Evolutionary conservation across 2,113 vertebrate species (phyloP).

Genomic region (Monarcha castaneiventris): DNA sequence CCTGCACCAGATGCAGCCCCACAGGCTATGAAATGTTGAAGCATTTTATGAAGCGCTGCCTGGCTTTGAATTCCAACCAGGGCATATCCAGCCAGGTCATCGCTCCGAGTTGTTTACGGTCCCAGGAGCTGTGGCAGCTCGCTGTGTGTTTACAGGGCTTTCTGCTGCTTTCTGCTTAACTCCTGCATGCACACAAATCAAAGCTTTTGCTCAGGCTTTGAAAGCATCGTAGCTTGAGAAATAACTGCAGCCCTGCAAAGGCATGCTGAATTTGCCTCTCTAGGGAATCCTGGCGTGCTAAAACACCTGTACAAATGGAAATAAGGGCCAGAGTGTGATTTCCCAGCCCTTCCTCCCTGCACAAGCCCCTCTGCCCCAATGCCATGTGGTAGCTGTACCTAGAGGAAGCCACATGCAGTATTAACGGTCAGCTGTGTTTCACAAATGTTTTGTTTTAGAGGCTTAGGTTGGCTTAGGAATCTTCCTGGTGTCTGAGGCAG

Average conservation of each 20-base stretch:
- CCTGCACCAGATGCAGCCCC: slow-evolving; percentile 54
- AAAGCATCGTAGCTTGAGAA: not conserved
- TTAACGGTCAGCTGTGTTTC: not conserved
- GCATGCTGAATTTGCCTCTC: not conserved
- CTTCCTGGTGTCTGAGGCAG: not conserved
- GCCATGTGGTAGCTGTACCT: fast-evolving
- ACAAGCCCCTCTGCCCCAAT: not conserved
- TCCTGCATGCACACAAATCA: not conserved
- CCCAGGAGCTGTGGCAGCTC: slow-evolving; percentile 12
- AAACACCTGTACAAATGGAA: not conserved
- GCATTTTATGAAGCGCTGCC: not conserved
- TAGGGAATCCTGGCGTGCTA: not conserved
- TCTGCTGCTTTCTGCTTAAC: slow-evolving; percentile 13
- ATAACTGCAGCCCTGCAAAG: not conserved
- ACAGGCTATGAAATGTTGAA: slow-evolving; percentile 37
- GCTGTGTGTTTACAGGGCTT: not conserved
- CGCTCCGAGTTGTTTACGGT: slow-evolving; percentile 4
- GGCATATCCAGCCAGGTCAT: slow-evolving; percentile 45
- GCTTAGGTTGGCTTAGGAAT: not conserved
- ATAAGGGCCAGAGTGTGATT: not conserved
- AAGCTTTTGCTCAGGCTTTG: not conserved
- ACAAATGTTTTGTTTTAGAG: not conserved
- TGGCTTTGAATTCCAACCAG: slow-evolving; percentile 31
- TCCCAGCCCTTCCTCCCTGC: not conserved
- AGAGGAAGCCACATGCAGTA: fast-evolving